phyloP scores from a whole-genome alignment of 1,140 invertebrate genomes.

The Penaeus vannamei region DNA sequence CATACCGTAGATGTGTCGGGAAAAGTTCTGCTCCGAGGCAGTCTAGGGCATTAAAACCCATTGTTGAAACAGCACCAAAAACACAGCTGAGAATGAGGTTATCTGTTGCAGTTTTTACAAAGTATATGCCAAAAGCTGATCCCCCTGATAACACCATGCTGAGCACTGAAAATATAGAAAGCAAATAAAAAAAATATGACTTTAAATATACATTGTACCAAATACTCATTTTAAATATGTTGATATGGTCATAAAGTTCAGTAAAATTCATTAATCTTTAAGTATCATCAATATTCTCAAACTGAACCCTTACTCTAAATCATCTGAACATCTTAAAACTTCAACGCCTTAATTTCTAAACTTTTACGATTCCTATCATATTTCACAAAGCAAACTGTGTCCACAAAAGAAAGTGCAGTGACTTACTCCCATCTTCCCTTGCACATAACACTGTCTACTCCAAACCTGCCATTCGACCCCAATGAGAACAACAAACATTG shows the following conservation, averaged over 20 bases:
- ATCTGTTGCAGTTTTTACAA: slow-evolving; percentile 79
- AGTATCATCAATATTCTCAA: no score
- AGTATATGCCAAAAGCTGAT: slow-evolving; percentile 85
- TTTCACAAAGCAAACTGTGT: no score
- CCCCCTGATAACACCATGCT: slow-evolving; percentile 80
- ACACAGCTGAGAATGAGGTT: slow-evolving; percentile 81
- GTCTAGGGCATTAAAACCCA: slow-evolving; percentile 88
- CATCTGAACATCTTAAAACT: no score
- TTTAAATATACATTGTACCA: not conserved
- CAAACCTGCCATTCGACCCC: not conserved
- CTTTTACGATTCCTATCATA: no score
- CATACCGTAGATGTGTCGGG: slow-evolving; percentile 68
- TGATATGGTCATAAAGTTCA: no score
- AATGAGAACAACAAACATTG: not conserved
- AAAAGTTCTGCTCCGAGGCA: slow-evolving; percentile 76
- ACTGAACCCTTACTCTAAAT: no score
- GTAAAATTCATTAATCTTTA: not conserved
- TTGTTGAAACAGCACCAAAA: slow-evolving; percentile 89
- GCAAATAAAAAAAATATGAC: slow-evolving; percentile 61
- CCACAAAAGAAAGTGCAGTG: no score
- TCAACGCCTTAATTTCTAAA: no score
- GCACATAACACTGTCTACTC: not conserved
- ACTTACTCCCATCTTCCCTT: not conserved
- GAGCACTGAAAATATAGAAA: slow-evolving; percentile 77
- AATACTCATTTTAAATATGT: no score